A percentile compares a stretch with the other conserved stretches of the same genome.
These are phyloP conservation scores for Psittacula cyanocephala DNA, from an alignment of 2,113 vertebrate genomes.

Conservation along the genomic window DNA sequence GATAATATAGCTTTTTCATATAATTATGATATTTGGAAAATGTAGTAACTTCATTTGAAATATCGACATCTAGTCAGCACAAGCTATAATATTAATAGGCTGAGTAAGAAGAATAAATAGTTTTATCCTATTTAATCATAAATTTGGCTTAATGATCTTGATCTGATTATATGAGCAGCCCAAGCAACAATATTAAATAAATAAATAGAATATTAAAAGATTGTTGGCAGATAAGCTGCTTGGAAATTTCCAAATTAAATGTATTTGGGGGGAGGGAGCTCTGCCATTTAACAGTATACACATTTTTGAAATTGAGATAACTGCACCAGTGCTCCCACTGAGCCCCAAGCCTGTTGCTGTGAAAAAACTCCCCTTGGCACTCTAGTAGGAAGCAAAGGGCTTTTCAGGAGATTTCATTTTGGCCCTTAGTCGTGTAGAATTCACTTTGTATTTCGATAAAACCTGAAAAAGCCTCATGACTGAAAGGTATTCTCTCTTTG, in stretches of 20 bases:
- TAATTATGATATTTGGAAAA: conserved; percentile 71
- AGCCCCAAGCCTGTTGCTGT: conserved; percentile 1
- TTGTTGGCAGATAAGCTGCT: conserved; percentile 78
- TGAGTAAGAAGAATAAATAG: conserved; percentile 75
- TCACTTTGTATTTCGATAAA: neutral
- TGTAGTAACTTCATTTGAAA: conserved; percentile 69
- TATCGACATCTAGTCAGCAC: conserved; percentile 67
- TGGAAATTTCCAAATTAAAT: conserved; percentile 77
- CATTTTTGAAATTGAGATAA: conserved; percentile 71
- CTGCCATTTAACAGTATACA: conserved; percentile 70
- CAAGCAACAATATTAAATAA: conserved; percentile 77
- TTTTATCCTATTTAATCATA: conserved; percentile 83
- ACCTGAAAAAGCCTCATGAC: neutral
- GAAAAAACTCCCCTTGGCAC: neutral
- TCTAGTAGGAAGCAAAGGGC: neutral
- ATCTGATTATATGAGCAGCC: conserved; percentile 79
- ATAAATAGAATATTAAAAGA: conserved; percentile 81
- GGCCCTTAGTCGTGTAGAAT: neutral
- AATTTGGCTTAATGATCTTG: conserved; percentile 81
- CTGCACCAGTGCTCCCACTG: conserved; percentile 47
- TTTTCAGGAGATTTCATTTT: neutral
- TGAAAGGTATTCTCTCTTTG: neutral
- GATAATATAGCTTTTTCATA: conserved; percentile 74
- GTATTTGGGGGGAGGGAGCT: neutral
- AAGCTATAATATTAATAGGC: conserved; percentile 75